phyloP scores from a whole-genome alignment of 1,140 invertebrate genomes.

The Watersipora subatra region DNA sequence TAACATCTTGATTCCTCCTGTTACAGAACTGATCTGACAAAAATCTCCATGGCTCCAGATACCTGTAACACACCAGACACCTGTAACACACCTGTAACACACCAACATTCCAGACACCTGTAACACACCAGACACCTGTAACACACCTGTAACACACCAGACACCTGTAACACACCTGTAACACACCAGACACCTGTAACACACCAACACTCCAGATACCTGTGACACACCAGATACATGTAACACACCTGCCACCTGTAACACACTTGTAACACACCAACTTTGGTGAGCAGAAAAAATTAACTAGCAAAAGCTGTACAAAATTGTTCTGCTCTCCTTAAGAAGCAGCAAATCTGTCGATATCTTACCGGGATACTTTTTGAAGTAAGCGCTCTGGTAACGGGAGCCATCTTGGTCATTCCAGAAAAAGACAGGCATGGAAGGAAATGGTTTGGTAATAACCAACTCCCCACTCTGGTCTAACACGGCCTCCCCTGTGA shows the following conservation, averaged over 20 bases:
- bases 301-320: no score
- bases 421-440: slow-evolving; percentile 49
- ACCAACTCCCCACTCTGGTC: slow-evolving; percentile 48
- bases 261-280: no score
- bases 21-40: slow-evolving; percentile 43
- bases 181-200: no score
- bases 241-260: not conserved
- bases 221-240: slow-evolving; percentile 35
- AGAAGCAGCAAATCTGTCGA: no score
- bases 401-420: slow-evolving; percentile 44
- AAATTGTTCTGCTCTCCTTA: no score
- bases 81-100: not conserved
- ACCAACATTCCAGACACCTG: slow-evolving; percentile 43
- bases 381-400: slow-evolving; percentile 50
- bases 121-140: not conserved
- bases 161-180: slow-evolving; percentile 41
- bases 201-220: slow-evolving; percentile 20
- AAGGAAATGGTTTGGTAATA: slow-evolving; percentile 48
- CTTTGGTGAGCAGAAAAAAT: no score
- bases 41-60: slow-evolving; percentile 51
- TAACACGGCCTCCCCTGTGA: slow-evolving; percentile 39
- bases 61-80: slow-evolving; percentile 19
- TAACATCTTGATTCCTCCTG: slow-evolving; percentile 47
- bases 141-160: not conserved
- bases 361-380: slow-evolving; percentile 34